Base-by-base conservation (phyloP, 2,888 invertebrate genomes). In the Leptinotarsa rubiginosa region DNA sequence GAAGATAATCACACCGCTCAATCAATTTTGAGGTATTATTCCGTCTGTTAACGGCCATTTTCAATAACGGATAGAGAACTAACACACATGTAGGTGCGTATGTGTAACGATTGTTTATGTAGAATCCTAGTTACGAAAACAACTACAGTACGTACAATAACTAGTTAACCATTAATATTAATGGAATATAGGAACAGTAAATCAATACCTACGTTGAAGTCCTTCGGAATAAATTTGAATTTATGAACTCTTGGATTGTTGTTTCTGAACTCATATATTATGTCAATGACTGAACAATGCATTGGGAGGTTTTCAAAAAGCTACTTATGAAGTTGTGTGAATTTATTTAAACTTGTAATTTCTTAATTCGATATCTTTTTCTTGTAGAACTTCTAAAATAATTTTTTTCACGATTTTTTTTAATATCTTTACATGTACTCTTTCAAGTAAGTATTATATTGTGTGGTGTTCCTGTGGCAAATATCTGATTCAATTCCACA, bases 121-220 rank as follows among this genome's bases (percentile, higher is more conserved):
- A 20, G 12, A 56, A 13, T 4, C 1, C 4, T 13, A 22, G 16
- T 18, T 56, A 22, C n/a, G 56, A 56, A 20, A 56, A 56, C 56
- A 22, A 56, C 22, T 13, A 20, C 15, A 4, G 20, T 56, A 22
- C 56, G 22, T 56, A 47, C 56, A 54, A 50, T 56, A 66, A 65
- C 71, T 65, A 65, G 66, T 54, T 50, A 16, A 15, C 70, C 64
- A 70, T 71, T 69, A 65, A 72, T 69, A 73, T 73, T 73, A 69
- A 69, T 65, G 15, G 69, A 20, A 41, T 73, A 70, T 73, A 59
- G 70, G 56, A 52, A 66, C 73, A 62, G 70, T 74, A 74, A 70
- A 74, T 74, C 73, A 74, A 66, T 74, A 74, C 49, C 66, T 69
- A 25, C n/a, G 50, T 62, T 47, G 69, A 66, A 41, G 70, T 73